These are phyloP conservation scores for Agonopterix subpropinquella DNA, from an alignment of 2,888 invertebrate species.

Conservation along the genomic window DNA sequence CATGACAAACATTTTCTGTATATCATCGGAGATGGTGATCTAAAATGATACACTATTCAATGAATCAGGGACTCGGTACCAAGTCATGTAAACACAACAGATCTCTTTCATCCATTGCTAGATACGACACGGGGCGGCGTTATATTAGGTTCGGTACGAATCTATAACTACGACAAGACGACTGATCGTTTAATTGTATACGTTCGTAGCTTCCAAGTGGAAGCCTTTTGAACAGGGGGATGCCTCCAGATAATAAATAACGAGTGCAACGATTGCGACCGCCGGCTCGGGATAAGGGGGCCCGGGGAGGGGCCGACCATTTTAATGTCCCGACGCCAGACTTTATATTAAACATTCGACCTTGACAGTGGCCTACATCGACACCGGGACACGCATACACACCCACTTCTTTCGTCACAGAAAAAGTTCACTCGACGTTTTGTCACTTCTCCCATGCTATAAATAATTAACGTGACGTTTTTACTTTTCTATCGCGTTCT, in stretches of 20 bases:
- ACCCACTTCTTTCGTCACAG: conserved; percentile 57
- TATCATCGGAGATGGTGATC: too few species aligned
- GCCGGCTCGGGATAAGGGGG: conserved; percentile 56
- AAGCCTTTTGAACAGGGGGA: conserved; percentile 7
- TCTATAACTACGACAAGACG: too few species aligned
- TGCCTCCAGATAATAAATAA: conserved; percentile 40
- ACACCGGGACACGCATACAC: conserved; percentile 71
- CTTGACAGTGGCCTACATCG: conserved; percentile 75
- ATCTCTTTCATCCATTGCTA: too few species aligned
- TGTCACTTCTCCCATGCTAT: conserved; percentile 57
- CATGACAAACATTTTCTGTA: too few species aligned
- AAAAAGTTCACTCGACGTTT: conserved; percentile 69
- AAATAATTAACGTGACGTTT: conserved; percentile 63
- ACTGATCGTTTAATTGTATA: too few species aligned
- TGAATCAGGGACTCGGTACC: too few species aligned
- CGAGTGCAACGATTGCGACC: conserved; percentile 74
- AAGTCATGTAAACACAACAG: too few species aligned
- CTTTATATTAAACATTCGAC: conserved; percentile 76
- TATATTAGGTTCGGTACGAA: too few species aligned
- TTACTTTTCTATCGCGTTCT: conserved; percentile 44
- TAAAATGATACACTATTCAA: too few species aligned
- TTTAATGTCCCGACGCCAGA: conserved; percentile 75
- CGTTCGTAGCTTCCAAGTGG: too few species aligned
- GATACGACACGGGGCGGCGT: too few species aligned
- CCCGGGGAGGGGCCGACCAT: conserved; percentile 70